These are phyloP conservation scores for Caloenas nicobarica DNA, from an alignment of 2,113 vertebrate species.

Conservation along the genomic window DNA sequence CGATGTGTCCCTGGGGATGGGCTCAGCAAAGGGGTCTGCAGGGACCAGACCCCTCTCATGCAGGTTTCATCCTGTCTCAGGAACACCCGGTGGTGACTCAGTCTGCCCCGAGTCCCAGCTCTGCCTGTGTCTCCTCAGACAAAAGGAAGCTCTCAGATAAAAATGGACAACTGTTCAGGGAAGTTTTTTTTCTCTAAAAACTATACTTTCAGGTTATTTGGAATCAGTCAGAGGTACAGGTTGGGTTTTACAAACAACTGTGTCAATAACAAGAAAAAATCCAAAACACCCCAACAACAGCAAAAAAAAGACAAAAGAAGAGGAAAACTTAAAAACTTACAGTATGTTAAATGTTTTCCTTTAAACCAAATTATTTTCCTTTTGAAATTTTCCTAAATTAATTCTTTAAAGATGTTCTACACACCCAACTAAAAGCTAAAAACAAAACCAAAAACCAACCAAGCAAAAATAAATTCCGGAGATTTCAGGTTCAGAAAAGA, in stretches of 20 bases:
- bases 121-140: background rate
- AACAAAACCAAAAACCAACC: background rate
- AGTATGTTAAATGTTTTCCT: background rate
- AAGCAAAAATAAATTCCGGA: background rate
- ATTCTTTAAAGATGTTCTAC: background rate
- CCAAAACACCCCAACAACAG: background rate
- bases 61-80: background rate
- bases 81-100: background rate
- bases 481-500: background rate
- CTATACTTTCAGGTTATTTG: background rate
- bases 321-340: background rate
- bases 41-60: background rate
- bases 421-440: background rate
- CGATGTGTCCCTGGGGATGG: accelerated
- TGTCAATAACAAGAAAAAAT: background rate
- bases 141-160: background rate
- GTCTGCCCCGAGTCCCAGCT: background rate
- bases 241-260: background rate
- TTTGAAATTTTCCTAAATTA: background rate
- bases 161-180: background rate
- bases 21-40: background rate
- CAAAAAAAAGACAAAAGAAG: background rate
- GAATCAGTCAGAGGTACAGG: background rate
- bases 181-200: background rate
- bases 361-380: background rate